phyloP scores from a whole-genome alignment of 2,888 invertebrate species.

The Argyra leucocephala region DNA sequence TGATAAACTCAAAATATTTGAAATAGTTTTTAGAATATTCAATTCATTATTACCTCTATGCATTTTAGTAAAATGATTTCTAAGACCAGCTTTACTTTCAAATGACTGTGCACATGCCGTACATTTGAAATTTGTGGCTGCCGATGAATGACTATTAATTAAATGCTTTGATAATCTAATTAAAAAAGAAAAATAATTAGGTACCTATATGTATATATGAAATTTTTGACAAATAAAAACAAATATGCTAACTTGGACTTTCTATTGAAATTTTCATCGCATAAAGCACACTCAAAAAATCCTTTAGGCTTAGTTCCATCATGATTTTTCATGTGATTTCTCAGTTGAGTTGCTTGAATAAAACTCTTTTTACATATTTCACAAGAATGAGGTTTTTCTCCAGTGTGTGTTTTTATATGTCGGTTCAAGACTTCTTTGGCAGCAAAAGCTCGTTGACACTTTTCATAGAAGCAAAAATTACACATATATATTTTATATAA shows the following conservation, averaged over 20 bases:
- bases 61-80: conserved; percentile 9
- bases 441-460: conserved; percentile 69
- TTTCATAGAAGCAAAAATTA: conserved; percentile 29
- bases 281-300: conserved; percentile 55
- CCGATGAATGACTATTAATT: background rate
- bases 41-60: conserved; percentile 11
- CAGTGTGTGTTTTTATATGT: conserved; percentile 58
- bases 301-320: conserved; percentile 59
- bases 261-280: conserved; percentile 39
- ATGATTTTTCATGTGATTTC: conserved; percentile 63
- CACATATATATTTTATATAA: too few relatives aligned
- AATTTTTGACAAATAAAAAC: background rate
- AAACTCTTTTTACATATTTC: conserved; percentile 64
- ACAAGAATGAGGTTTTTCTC: conserved; percentile 39
- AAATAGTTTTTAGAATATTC: background rate
- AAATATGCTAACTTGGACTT: conserved; percentile 9
- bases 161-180: conserved; percentile 11
- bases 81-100: conserved; percentile 12
- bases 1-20: background rate
- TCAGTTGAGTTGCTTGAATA: conserved; percentile 71
- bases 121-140: background rate
- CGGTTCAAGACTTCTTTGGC: conserved; percentile 76
- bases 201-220: too few relatives aligned
- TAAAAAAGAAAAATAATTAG: too few relatives aligned
- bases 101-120: background rate